A percentile compares a stretch with the other conserved stretches of the same genome.
phyloP scores from a whole-genome alignment of 64 coral and sea anemone species.

The Montipora capricornis region DNA sequence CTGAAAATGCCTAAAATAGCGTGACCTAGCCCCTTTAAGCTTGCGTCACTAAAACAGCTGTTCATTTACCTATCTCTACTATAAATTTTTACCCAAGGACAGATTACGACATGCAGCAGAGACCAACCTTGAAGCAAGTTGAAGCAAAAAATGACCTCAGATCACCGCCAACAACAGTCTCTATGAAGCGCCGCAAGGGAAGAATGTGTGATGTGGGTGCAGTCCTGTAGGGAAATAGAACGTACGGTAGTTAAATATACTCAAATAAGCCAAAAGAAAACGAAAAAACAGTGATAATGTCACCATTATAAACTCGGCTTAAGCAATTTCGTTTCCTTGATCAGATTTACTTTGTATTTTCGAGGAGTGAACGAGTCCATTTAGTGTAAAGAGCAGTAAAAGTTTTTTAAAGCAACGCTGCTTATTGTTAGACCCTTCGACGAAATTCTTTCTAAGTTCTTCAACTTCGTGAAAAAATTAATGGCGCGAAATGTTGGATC shows the following conservation, averaged over 20 bases:
- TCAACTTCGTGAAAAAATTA: not conserved
- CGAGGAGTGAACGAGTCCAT: too few relatives aligned
- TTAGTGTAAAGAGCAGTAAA: too few relatives aligned
- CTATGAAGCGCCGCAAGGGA: constrained; percentile 84
- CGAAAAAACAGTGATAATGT: not conserved
- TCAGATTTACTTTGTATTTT: too few relatives aligned
- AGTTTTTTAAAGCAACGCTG: too few relatives aligned
- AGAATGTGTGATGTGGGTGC: constrained; percentile 80
- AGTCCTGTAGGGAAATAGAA: constrained; percentile 55
- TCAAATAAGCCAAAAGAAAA: not conserved
- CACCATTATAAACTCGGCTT: not conserved
- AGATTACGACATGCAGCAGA: too few relatives aligned
- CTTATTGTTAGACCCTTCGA: too few relatives aligned
- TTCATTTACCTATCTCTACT: too few relatives aligned
- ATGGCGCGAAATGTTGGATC: not conserved
- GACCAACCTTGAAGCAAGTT: constrained; percentile 87
- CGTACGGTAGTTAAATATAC: not conserved
- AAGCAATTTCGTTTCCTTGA: too few relatives aligned
- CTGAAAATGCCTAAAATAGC: too few relatives aligned
- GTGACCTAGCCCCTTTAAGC: too few relatives aligned
- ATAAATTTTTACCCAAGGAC: too few relatives aligned
- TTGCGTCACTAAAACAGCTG: too few relatives aligned
- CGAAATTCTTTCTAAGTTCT: not conserved
- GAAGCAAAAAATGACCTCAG: constrained; percentile 88
- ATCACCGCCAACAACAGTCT: constrained; percentile 74